Evolutionary conservation across 2,888 invertebrate species (phyloP).

Genomic region (Julus scandinavius): DNA sequence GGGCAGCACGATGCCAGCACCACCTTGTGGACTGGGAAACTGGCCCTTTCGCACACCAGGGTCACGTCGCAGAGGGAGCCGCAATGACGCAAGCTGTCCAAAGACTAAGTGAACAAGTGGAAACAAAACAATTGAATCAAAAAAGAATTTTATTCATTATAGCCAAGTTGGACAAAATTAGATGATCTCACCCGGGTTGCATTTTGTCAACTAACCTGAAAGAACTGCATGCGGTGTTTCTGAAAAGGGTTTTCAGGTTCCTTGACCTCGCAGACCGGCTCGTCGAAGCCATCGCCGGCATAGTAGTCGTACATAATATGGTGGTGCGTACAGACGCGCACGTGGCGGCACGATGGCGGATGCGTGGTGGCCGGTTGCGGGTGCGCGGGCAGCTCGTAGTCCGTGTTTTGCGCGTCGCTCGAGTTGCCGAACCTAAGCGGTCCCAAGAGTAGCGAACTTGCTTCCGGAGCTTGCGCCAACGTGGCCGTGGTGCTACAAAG

Average conservation of each 20-base stretch:
- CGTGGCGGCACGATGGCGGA: neutral
- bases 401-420: neutral
- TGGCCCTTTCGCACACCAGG: slow-evolving; percentile 55
- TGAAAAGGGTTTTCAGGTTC: slow-evolving; percentile 44
- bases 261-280: neutral
- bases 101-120: neutral
- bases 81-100: slow-evolving; percentile 54
- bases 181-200: too few species aligned
- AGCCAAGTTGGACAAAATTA: too few species aligned
- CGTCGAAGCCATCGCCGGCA: neutral
- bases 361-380: neutral
- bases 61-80: slow-evolving; percentile 57
- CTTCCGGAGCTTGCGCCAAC: neutral
- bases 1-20: slow-evolving; percentile 56
- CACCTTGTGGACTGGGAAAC: slow-evolving; percentile 55
- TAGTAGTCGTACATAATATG: neutral
- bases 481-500: neutral
- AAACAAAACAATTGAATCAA: too few species aligned
- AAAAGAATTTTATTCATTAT: too few species aligned
- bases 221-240: slow-evolving; percentile 40
- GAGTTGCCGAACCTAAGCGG: neutral
- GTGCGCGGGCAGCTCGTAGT: neutral
- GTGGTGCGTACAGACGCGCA: neutral
- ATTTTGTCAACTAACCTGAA: slow-evolving; percentile 13
- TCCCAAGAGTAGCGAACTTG: neutral